phyloP scores from a whole-genome alignment of 2,888 invertebrate genomes.

The Cepaea hortensis region DNA sequence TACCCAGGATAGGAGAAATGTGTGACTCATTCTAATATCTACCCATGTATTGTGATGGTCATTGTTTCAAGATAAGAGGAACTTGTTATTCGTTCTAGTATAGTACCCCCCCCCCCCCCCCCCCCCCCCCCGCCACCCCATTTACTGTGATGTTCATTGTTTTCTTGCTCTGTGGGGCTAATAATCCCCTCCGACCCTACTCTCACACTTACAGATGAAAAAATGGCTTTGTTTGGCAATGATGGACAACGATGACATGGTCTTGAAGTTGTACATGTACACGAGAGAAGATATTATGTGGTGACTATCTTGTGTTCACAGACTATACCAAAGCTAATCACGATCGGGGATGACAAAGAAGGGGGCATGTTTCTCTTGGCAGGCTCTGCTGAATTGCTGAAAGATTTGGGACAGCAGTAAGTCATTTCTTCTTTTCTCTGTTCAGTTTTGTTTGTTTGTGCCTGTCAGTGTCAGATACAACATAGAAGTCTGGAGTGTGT shows the following conservation, averaged over 20 bases:
- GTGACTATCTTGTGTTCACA: background rate
- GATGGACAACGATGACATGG: background rate
- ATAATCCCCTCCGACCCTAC: background rate
- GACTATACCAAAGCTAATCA: constrained; percentile 65
- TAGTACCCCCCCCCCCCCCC: too few species aligned
- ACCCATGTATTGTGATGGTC: too few species aligned
- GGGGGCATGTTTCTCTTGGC: constrained; percentile 79
- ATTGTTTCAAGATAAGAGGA: too few species aligned
- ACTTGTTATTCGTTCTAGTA: too few species aligned
- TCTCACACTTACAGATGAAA: background rate
- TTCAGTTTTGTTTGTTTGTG: background rate
- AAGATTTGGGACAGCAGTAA: constrained; percentile 81
- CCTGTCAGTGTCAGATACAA: too few species aligned
- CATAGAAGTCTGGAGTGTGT: too few species aligned
- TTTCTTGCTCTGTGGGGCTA: too few species aligned
- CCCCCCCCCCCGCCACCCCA: too few species aligned
- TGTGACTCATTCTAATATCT: too few species aligned
- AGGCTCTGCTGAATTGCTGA: constrained; percentile 77
- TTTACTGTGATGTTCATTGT: too few species aligned
- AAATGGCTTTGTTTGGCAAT: background rate
- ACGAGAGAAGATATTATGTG: background rate
- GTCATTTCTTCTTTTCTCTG: constrained; percentile 63
- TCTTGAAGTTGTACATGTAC: background rate
- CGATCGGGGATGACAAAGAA: constrained; percentile 84
- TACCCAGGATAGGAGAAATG: too few species aligned